Percentiles rank a stretch among this genome's conserved stretches.
phyloP scores from a whole-genome alignment of 2,888 invertebrate species.

The Halocaridina rubra region DNA sequence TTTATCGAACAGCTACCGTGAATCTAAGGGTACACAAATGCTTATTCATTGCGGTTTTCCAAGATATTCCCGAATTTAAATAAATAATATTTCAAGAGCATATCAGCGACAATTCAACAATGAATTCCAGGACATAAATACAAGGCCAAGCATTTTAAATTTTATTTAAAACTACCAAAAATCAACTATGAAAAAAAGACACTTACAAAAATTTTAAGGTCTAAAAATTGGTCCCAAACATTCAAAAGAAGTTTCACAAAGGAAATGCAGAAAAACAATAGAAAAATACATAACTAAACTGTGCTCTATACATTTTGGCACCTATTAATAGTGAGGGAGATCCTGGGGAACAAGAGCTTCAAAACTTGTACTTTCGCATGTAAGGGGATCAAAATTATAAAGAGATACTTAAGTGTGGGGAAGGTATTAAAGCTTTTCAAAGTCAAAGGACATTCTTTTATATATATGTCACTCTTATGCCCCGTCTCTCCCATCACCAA shows the following conservation, averaged over 20 bases:
- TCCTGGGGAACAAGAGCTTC: not conserved
- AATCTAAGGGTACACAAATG: no score
- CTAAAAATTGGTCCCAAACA: conserved; percentile 54
- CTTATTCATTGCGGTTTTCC: no score
- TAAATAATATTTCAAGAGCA: no score
- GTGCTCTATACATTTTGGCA: conserved; percentile 58
- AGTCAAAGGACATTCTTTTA: not conserved
- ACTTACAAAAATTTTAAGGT: conserved; percentile 28
- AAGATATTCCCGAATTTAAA: no score
- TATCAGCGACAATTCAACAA: no score
- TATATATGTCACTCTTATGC: no score
- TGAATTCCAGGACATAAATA: not conserved
- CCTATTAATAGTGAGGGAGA: conserved; percentile 18
- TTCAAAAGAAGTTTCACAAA: conserved; percentile 30
- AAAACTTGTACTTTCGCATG: not conserved
- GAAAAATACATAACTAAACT: conserved; percentile 29
- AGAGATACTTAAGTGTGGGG: no score
- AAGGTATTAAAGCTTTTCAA: not conserved
- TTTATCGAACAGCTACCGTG: no score
- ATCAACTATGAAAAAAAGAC: conserved; percentile 53
- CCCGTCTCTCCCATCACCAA: not conserved
- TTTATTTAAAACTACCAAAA: conserved; percentile 49
- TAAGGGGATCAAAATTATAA: not conserved
- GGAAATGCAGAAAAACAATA: conserved; percentile 48
- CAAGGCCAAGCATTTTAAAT: not conserved